Base-by-base conservation (phyloP, 2,888 invertebrate genomes). In the Drosophila merina region DNA sequence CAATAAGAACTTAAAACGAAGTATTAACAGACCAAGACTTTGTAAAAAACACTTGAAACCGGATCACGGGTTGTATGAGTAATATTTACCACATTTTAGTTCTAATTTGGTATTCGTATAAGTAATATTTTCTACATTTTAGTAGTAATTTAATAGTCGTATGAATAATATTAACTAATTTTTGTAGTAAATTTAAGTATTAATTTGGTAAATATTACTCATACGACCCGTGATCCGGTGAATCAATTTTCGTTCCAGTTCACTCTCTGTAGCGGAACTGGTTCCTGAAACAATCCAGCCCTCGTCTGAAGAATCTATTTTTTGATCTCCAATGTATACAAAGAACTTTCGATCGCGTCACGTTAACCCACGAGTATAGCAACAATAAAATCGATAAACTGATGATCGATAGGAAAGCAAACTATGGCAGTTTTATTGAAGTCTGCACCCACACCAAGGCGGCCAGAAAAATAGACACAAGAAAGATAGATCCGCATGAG, bases 321-420 rank as follows among this genome's bases (percentile, higher is more conserved):
- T 60, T 36, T 48, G 40, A 36, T 28, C 38, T 47, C 12, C 38
- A 38, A 55, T 63, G 25, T 55, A 55, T 52, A 48, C 64, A 63
- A 48, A 28, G 44, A 50, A 14, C 33, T 10, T 14, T 38, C 44
- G 14, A n/a, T 42, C 31, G 31, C 60, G 48, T 62, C 60, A 59
- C 38, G 48, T 7, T 40, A 31, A 30, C 31, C 38, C 26, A 5
- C 40, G 31, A 51, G 31, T 51, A 36, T 12, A 28, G 44, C 36
- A 54, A 60, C 51, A 72, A 70, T 48, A 28, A 26, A 71, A 77
- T 62, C 83, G 81, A 85, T 86, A 81, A 75, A 60, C 66, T 62
- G 68, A 76, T 86, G 79, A 83, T 86, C 87, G 86, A 83, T 83
- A 75, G 75, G 50, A 49, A 55, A 59, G 52, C 54, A 74, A 68